A percentile compares a stretch with the other conserved stretches of the same genome.
These are phyloP conservation scores for Actinernus sp. DNA, from an alignment of 92 coral and sea anemone species.

Conservation along the genomic window DNA sequence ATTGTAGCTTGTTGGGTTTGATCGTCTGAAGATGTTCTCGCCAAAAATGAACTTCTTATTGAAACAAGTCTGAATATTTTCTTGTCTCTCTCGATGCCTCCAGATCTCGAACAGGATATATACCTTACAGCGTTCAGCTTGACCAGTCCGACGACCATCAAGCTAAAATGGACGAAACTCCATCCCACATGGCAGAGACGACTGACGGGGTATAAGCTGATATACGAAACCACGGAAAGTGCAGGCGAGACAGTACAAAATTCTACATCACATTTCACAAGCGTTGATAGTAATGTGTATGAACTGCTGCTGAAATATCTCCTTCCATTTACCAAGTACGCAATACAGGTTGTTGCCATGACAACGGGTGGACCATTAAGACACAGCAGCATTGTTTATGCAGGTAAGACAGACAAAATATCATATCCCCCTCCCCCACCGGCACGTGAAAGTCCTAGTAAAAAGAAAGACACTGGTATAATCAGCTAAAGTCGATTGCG, in stretches of 20 bases:
- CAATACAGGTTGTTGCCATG: constrained; percentile 21
- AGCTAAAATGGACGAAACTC: constrained; percentile 7
- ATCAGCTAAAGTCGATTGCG: no score
- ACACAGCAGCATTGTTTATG: not conserved
- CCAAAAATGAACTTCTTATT: no score
- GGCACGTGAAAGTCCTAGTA: no score
- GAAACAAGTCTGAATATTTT: not conserved
- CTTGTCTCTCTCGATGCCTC: not conserved
- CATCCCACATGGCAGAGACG: not conserved
- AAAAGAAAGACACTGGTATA: no score
- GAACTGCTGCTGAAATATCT: not conserved
- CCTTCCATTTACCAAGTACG: not conserved
- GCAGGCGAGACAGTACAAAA: not conserved
- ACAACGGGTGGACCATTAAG: not conserved
- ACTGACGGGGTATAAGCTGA: not conserved
- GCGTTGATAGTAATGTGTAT: not conserved
- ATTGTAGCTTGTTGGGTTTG: no score
- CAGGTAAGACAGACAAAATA: no score
- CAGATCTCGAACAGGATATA: not conserved
- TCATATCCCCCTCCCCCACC: no score
- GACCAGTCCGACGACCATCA: constrained; percentile 2
- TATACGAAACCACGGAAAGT: not conserved
- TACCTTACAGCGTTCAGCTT: not conserved
- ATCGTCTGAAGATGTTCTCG: no score
- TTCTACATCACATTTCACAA: not conserved